Conservation (phyloP, 2,888 invertebrate genomes). For the Pharmacophagus antenor region DNA sequence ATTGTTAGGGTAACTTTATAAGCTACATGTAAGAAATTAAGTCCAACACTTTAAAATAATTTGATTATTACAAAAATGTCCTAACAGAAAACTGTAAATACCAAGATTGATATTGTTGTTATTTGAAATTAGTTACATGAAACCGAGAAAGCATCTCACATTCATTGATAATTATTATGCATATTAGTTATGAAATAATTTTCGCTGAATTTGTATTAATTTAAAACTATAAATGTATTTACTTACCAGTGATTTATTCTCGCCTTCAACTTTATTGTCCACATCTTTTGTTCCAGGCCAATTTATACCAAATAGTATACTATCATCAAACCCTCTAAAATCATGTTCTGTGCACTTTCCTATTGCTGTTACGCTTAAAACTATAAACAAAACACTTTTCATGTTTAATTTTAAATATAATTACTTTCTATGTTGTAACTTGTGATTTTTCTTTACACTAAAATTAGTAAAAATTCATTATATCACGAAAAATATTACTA, state of each 20-base stretch:
- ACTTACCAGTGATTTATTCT: constrained; percentile 50
- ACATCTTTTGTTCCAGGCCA: constrained; percentile 82
- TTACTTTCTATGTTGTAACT: neutral
- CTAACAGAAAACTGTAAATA: no score
- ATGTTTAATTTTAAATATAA: constrained; percentile 42
- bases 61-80: no score
- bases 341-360: constrained; percentile 76
- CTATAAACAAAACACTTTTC: constrained; percentile 48
- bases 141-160: no score
- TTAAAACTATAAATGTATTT: no score
- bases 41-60: no score
- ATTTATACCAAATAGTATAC: constrained; percentile 88
- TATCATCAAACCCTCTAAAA: constrained; percentile 90
- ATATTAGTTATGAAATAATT: no score
- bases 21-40: no score
- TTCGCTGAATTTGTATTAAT: no score
- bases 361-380: constrained; percentile 46
- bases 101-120: no score
- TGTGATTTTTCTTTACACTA: neutral
- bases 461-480: constrained; percentile 5
- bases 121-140: no score
- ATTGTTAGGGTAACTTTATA: no score
- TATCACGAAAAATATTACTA: neutral
- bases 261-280: constrained; percentile 52
- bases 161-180: no score